Conservation (phyloP, 2,113 vertebrate genomes). For the Sceloporus undulatus region DNA sequence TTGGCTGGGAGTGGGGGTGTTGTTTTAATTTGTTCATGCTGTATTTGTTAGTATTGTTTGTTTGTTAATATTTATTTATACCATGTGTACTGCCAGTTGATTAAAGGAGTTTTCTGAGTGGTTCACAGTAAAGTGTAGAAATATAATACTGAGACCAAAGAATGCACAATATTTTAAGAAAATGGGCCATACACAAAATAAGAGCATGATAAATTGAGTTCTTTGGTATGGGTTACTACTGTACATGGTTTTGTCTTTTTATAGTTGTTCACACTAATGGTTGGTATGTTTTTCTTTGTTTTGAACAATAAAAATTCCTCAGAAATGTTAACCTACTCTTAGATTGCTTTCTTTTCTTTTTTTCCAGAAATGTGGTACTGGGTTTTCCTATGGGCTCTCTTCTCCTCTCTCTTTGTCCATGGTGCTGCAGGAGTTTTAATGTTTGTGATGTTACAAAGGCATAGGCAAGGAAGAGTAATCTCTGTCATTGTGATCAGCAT, state of each 20-base stretch:
- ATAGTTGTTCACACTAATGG: not conserved
- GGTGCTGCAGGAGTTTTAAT: constrained; percentile 92
- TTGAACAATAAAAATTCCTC: not conserved
- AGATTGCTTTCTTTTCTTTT: constrained; percentile 61
- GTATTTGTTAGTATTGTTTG: not conserved
- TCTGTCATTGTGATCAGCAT: constrained; percentile 93
- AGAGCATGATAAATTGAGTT: not conserved
- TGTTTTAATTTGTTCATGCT: not conserved
- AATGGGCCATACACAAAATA: not conserved
- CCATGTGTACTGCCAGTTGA: not conserved
- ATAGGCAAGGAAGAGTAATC: constrained; percentile 93
- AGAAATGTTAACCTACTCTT: constrained; percentile 61
- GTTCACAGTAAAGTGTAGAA: not conserved
- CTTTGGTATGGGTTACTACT: not conserved
- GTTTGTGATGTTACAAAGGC: constrained; percentile 96
- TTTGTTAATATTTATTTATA: constrained; percentile 5
- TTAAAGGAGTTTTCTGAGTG: not conserved
- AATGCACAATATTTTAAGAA: not conserved
- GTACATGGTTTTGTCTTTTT: not conserved
- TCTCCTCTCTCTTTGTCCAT: constrained; percentile 97
- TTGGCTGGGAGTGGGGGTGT: too few relatives aligned
- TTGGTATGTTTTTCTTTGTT: constrained; percentile 28
- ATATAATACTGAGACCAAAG: not conserved
- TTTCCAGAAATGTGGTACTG: constrained; percentile 99
- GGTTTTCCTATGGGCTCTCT: constrained; percentile 99